Conservation (phyloP, 2,797 vertebrate species). For the Propithecus perrieri region DNA sequence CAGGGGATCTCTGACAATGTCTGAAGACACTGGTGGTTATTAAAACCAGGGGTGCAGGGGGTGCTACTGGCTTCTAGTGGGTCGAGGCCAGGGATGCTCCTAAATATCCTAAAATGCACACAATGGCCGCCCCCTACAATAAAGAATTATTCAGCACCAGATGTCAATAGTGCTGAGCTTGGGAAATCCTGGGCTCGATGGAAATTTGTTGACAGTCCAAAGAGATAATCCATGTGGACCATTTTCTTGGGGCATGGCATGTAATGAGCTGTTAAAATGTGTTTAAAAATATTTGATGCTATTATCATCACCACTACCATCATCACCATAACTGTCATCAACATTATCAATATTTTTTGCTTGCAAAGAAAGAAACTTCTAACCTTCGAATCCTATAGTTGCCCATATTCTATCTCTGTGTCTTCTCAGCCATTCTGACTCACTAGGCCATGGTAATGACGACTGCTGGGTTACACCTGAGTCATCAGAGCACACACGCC, state of each 20-base stretch:
- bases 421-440: not conserved
- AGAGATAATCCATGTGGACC: accelerated
- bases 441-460: accelerated
- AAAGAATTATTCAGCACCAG: not conserved
- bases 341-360: not conserved
- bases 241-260: no score
- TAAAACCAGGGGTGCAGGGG: not conserved
- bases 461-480: no score
- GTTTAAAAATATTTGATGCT: not conserved
- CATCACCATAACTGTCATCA: not conserved
- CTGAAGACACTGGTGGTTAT: not conserved
- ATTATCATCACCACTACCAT: not conserved
- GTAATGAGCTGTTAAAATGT: not conserved
- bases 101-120: not conserved
- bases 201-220: no score
- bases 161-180: accelerated
- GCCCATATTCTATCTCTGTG: no score
- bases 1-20: not conserved
- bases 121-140: no score
- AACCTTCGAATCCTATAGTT: no score
- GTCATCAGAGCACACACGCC: accelerated
- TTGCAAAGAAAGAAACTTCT: not conserved
- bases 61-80: no score
- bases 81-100: not conserved
- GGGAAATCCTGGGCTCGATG: not conserved